Evolutionary conservation across 2,888 invertebrate genomes (phyloP), one percentile per base, ranked within the genome.

Genomic region (Diachrysia chrysitis): DNA sequence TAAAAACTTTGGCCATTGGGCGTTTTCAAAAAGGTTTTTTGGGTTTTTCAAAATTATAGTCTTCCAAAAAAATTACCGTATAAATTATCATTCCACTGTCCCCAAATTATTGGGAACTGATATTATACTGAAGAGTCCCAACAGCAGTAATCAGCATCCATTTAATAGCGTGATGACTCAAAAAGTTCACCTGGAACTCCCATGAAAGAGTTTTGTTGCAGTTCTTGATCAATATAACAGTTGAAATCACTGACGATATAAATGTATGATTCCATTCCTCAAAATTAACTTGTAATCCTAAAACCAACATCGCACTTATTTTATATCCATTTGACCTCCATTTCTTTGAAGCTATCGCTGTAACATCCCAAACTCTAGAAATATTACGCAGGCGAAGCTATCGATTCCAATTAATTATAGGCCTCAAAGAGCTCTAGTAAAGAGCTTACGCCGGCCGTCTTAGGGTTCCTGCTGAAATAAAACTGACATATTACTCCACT

Each of bases 341-440:
- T 74, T 63, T 78, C 69, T 63, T 73, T 51, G 48, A 51, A 51
- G 21, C 48, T 51, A 51, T 51, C 48, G 46, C 46, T 14, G 21
- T 21, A 51, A 51, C 48, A 51, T 51, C 48, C 48, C 21, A 14
- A 62, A 59, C 62, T 66, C 73, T 59, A 73, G 78, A 74, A 73
- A 68, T 78, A 74, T 78, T 74, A 60, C 56, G 55, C 55, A 53
- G 75, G 58, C 37, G 63, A 66, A 76, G 63, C 73, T 69, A 65
- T 72, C 66, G 62, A 35, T 63, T 65, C 25, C 60, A 69, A 78
- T 76, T 68, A 76, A 66, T 71, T 71, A 66, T 60, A 63, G 67
- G 48, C 56, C 62, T 51, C 46, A 48, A 61, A 62, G 53, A 32
- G 53, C 60, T 53, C 46, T 54, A 46, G 65, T 61, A 37, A 58